Base-by-base conservation (phyloP, 2,797 vertebrate species). In the Eremophila alpestris region DNA sequence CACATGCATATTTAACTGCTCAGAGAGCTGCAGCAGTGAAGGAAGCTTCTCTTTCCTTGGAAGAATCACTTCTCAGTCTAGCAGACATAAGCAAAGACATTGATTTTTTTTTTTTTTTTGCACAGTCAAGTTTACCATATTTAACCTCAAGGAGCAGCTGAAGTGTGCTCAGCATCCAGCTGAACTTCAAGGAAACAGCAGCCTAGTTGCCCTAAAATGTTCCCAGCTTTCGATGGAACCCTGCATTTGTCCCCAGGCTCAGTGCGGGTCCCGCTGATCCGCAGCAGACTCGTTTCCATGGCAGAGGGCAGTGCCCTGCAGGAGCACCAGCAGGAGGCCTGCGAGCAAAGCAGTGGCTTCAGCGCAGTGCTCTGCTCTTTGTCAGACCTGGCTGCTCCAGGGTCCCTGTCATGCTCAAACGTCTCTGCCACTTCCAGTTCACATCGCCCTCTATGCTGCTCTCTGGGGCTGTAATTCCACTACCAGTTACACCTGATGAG, bases 1-100 rank as follows among this genome's bases (percentile, higher is more conserved):
- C 87, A 90, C 91, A 84, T 86, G 24, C 36, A 27, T 83, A 55
- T 89, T 93, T 90, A 94, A 82, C 67, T 64, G 19, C 87, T 88
- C 70, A 88, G 48, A 94, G 88, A 83, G 54, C 69, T 92, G 83
- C 56, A 96, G 63, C 32, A 63, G 13, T 36, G 69, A 95, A 85
- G 81, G 88, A 81, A 62, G n/a, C 34, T 77, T 85, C 68, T 38
- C 43, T 74, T 65, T 65, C 48, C 54, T 89, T 76, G 59, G 69
- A 91, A 63, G 79, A 79, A 91, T 80, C 41, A 80, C 30, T 74
- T 87, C 36, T 77, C 75, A 68, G 41, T 45, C 32, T 75, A 23
- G 24, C 45, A 75, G 80, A 49, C 43, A 83, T 65, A 83, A 81
- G 20, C 11, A 78, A 87, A 92, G 38, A 15, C 34, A 63, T 27